Base-by-base conservation (phyloP, 2,888 invertebrate genomes). In the Strigamia transsilvanica region DNA sequence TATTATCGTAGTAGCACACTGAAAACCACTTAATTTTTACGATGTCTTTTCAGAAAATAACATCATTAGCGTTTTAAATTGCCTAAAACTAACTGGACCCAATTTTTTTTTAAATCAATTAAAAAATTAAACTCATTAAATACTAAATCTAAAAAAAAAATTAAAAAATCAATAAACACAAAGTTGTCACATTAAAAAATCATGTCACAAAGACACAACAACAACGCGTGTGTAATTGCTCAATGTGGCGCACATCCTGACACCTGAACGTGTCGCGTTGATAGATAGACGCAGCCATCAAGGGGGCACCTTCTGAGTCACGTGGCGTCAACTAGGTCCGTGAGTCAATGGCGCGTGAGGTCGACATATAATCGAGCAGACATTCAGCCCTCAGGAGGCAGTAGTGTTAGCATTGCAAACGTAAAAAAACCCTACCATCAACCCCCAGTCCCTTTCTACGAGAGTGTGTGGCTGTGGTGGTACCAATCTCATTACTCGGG, bases 401-500 rank as follows among this genome's bases (percentile, higher is more conserved):
- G 73, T n/a, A n/a, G 15, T 73, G 73, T 73, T 73, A 73, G 73
- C 73, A 73, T 73, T 27, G 73, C 73, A 73, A 73, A 73, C 32
- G 32, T n/a, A 32, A 27, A 23, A 12, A 38, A 38, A 4, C 56
- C 21, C 6, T 18, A 18, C 56, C 56, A 56, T 56, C 56, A 56
- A 56, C 56, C 56, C 38, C 56, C 18, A 56, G 56, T 56, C 73
- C 66, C 73, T 15, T 51, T 51, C 51, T 18, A 18, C 15, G 10
- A 15, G 51, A 51, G 38, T 56, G 18, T 18, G 73, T 12, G 32
- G 12, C 27, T 32, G 73, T 32, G 73, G 73, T n/a, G 73, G 27
- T 73, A 10, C 73, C 73, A 73, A 73, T 73, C 73, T 73, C 73
- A 73, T 73, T 73, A 73, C 73, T 32, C 73, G 73, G 32, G 73